Evolutionary conservation across 1,140 invertebrate species (phyloP).

Genomic region (Muscidifurax raptorellus): DNA sequence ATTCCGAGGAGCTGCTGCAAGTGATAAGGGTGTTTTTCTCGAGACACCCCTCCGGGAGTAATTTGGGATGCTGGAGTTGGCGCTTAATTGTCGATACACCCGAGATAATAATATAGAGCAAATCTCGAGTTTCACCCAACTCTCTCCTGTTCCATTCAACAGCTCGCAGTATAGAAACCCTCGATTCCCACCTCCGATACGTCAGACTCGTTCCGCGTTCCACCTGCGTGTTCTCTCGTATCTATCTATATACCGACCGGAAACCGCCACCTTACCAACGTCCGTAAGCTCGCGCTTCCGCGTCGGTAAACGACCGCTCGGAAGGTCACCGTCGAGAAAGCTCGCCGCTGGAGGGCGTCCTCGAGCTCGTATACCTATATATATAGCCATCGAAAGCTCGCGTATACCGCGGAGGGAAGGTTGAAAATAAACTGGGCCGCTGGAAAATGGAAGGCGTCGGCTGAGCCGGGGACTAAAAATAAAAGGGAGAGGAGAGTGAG

Average conservation of each 20-base stretch:
- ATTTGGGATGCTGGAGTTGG: background rate
- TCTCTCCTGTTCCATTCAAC: background rate
- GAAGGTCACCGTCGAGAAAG: constrained; percentile 6
- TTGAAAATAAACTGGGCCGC: constrained; percentile 67
- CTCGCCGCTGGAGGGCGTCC: background rate
- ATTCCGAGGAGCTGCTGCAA: background rate
- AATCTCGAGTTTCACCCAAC: background rate
- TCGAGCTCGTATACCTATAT: background rate
- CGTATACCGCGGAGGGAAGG: constrained; percentile 46
- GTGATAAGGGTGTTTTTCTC: background rate
- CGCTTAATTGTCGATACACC: background rate
- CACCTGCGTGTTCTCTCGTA: too few relatives aligned
- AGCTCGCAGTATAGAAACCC: too few relatives aligned
- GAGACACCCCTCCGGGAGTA: background rate
- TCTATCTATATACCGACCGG: background rate
- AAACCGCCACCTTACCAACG: constrained; percentile 20
- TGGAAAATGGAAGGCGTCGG: constrained; percentile 65
- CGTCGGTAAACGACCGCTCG: constrained; percentile 33
- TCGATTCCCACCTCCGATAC: background rate
- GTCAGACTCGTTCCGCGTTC: background rate
- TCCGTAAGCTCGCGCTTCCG: background rate
- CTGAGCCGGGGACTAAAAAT: constrained; percentile 41
- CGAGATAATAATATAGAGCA: too few relatives aligned
- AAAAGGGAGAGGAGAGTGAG: constrained; percentile 9
- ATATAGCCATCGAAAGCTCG: constrained; percentile 44